Percentiles rank a stretch among this genome's conserved stretches.
These are phyloP conservation scores for Ellobium chinense DNA, from an alignment of 2,888 invertebrate genomes.

Conservation along the genomic window DNA sequence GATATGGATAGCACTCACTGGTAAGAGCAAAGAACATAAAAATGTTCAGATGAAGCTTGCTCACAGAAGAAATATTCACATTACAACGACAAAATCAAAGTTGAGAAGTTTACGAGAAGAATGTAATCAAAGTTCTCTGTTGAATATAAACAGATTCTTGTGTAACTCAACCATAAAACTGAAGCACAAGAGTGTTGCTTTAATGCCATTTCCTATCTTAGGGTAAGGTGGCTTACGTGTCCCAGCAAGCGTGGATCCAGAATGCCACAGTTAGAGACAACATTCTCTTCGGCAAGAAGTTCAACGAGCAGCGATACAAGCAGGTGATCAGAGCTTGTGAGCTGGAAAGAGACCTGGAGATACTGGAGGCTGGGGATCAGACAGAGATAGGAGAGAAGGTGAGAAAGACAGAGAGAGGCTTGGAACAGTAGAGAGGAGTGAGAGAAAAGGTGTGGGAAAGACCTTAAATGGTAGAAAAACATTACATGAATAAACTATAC, in stretches of 20 bases:
- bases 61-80: too few relatives aligned
- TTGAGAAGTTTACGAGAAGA: too few relatives aligned
- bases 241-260: slow-evolving; percentile 82
- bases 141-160: too few relatives aligned
- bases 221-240: slow-evolving; percentile 75
- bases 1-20: too few relatives aligned
- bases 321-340: slow-evolving; percentile 76
- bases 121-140: too few relatives aligned
- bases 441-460: background rate
- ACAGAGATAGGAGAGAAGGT: slow-evolving; percentile 83
- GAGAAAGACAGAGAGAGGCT: background rate
- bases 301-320: slow-evolving; percentile 69
- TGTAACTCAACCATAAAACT: too few relatives aligned
- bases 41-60: too few relatives aligned
- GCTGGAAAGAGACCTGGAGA: slow-evolving; percentile 80
- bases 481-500: too few relatives aligned
- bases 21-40: too few relatives aligned
- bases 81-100: too few relatives aligned
- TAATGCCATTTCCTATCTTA: too few relatives aligned
- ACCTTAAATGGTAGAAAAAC: background rate
- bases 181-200: too few relatives aligned
- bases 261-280: slow-evolving; percentile 81
- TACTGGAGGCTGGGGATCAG: slow-evolving; percentile 81
- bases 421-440: background rate
- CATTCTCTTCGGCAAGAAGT: slow-evolving; percentile 80